Base-by-base conservation (phyloP, 92 coral and sea anemone species). In the Porites evermanni region DNA sequence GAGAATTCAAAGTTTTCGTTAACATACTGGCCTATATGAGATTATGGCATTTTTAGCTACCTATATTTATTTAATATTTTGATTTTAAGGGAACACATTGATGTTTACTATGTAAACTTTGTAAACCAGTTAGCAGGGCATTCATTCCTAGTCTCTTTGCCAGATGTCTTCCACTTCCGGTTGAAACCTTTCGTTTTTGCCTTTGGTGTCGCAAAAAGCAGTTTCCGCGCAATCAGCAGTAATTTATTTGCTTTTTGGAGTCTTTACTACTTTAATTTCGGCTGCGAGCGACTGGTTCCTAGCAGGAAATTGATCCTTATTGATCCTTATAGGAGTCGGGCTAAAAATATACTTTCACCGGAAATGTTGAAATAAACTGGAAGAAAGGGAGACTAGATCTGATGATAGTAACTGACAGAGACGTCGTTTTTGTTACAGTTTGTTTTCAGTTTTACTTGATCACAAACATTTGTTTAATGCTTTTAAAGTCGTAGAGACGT, bases 61-160 rank as follows among this genome's bases (percentile, higher is more conserved):
- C 61, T 18, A 29, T 64, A 16, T 69, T 17, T 12, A 80, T 52
- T 53, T 47, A 80, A 67, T 53, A 38, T 12, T 80, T 53, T 56
- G 7, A 67, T 56, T 56, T 26, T 53, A 69, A 38, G 77, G 75
- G n/a, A 12, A 29, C 12, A 54, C 85, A 54, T n/a, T 82, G 79
- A 72, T 64, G 79, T 82, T 82, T 82, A 82, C 86, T 59, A 72
- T 82, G 86, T 82, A 82, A 82, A 82, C 79, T 82, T 82, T 82
- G 70, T n/a, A 71, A 32, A 11, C 58, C 14, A 26, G 51, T 53
- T 9, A 38, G 47, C 2, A 56, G 17, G 50, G 23, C 6, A 38
- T 44, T 47, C 38, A 72, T 67, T 7, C 10, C 59, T 21, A 38
- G 26, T 6, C 38, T 24, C 72, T 18, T 3, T 14, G 19, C 67